Conservation (phyloP, 2,797 vertebrate genomes). For the Sebastes matsubarae region DNA sequence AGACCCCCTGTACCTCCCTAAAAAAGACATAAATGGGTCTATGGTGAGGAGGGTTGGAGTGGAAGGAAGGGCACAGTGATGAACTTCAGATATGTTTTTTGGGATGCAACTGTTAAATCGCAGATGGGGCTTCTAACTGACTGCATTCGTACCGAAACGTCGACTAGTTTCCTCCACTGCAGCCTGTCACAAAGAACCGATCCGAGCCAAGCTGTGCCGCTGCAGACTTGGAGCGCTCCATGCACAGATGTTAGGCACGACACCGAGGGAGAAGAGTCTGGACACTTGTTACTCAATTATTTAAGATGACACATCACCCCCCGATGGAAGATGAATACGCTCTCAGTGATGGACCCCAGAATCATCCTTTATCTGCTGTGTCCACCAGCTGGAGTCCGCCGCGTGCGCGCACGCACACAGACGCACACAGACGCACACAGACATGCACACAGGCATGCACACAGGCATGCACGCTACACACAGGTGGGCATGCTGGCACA, state of each 20-base stretch:
- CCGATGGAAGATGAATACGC: slow-evolving; percentile 81
- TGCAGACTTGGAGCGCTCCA: slow-evolving; percentile 55
- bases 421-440: neutral
- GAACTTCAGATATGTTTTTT: slow-evolving; percentile 33
- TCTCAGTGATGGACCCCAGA: slow-evolving; percentile 77
- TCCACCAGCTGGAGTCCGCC: slow-evolving; percentile 73
- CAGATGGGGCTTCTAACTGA: slow-evolving; percentile 52
- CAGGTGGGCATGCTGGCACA: slow-evolving; percentile 54
- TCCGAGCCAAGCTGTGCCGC: slow-evolving; percentile 58
- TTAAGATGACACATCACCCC: slow-evolving; percentile 82
- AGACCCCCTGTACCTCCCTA: accelerated
- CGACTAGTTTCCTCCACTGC: slow-evolving; percentile 44
- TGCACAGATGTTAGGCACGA: slow-evolving; percentile 75
- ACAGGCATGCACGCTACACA: slow-evolving; percentile 1
- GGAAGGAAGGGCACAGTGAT: neutral
- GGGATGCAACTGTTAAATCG: slow-evolving; percentile 29
- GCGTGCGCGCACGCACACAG: slow-evolving; percentile 11
- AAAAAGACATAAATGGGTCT: too few relatives aligned
- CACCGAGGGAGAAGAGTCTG: slow-evolving; percentile 68
- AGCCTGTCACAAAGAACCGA: slow-evolving; percentile 55
- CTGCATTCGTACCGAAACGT: slow-evolving; percentile 17
- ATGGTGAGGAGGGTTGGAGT: too few relatives aligned
- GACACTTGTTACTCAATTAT: slow-evolving; percentile 87
- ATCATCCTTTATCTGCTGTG: slow-evolving; percentile 81
- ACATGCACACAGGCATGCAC: neutral